These are phyloP conservation scores for Polydesmus complanatus DNA, from an alignment of 2,888 invertebrate species.

Conservation along the genomic window DNA sequence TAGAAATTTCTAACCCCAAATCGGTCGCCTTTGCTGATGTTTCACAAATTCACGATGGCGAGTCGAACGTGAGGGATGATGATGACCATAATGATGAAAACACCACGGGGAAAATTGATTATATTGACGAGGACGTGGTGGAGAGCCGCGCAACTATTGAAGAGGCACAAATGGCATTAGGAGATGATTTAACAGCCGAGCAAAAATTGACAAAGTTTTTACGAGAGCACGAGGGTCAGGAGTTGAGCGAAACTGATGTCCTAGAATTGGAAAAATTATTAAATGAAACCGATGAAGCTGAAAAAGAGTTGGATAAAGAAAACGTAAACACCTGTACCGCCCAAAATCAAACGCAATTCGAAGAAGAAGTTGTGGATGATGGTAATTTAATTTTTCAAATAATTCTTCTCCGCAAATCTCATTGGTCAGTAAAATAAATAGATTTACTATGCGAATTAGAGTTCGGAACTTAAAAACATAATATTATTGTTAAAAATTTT, in stretches of 20 bases:
- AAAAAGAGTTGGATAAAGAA: background rate
- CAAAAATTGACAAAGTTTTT: conserved; percentile 4
- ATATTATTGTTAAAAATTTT: no score
- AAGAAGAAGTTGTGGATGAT: background rate
- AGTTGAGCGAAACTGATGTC: conserved; percentile 5
- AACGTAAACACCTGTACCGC: background rate
- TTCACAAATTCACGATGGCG: background rate
- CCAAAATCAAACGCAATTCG: background rate
- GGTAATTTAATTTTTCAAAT: no score
- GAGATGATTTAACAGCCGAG: background rate
- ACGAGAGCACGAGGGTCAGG: conserved; percentile 8
- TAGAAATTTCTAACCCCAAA: background rate
- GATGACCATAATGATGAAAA: no score
- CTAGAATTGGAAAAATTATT: conserved; percentile 3
- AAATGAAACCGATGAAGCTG: conserved; percentile 3
- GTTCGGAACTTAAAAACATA: no score
- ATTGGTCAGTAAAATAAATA: no score
- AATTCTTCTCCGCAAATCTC: no score
- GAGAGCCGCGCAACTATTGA: background rate
- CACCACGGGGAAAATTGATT: no score
- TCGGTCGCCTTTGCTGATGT: background rate
- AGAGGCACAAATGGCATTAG: background rate
- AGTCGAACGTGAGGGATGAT: background rate
- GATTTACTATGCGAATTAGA: no score
- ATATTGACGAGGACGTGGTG: no score